Percentiles rank a stretch among this genome's conserved stretches.
Evolutionary conservation across 2,888 invertebrate genomes (phyloP).

Genomic region (Thumatha senex): DNA sequence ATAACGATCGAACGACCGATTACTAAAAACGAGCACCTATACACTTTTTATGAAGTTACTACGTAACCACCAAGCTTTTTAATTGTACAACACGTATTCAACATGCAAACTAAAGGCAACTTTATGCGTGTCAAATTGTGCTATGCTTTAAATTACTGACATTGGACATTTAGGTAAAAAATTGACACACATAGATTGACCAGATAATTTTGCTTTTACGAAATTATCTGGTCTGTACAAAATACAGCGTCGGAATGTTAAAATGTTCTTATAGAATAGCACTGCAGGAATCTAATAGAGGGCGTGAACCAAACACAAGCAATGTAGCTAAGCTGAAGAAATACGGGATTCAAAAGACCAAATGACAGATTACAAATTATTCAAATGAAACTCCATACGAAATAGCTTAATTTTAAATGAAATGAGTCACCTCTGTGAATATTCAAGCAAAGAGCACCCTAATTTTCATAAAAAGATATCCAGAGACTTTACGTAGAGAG

Average conservation of each 20-base stretch:
- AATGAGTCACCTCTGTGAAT: not conserved
- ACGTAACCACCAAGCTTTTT: conserved; percentile 10
- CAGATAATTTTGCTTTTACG: too few species aligned
- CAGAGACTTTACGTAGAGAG: conserved; percentile 7
- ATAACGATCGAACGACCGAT: not conserved
- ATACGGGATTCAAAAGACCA: too few species aligned
- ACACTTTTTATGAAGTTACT: conserved; percentile 21
- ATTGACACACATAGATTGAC: too few species aligned
- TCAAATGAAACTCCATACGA: conserved; percentile 1
- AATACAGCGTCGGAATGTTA: too few species aligned
- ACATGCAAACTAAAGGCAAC: conserved; percentile 19
- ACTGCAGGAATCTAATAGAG: too few species aligned
- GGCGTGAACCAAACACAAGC: too few species aligned
- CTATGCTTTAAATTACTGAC: too few species aligned
- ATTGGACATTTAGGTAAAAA: not conserved
- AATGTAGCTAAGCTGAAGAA: too few species aligned
- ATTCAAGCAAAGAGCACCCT: not conserved
- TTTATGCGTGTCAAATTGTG: too few species aligned
- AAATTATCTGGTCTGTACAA: too few species aligned
- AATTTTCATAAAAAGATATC: conserved; percentile 2
- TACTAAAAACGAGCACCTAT: conserved; percentile 15
- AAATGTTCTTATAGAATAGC: too few species aligned
- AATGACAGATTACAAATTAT: not conserved
- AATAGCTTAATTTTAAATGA: not conserved
- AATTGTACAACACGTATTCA: conserved; percentile 15